A percentile compares a stretch with the other conserved stretches of the same genome.
Conservation (phyloP, 2,113 vertebrate genomes). For the Indicator maculatus region DNA sequence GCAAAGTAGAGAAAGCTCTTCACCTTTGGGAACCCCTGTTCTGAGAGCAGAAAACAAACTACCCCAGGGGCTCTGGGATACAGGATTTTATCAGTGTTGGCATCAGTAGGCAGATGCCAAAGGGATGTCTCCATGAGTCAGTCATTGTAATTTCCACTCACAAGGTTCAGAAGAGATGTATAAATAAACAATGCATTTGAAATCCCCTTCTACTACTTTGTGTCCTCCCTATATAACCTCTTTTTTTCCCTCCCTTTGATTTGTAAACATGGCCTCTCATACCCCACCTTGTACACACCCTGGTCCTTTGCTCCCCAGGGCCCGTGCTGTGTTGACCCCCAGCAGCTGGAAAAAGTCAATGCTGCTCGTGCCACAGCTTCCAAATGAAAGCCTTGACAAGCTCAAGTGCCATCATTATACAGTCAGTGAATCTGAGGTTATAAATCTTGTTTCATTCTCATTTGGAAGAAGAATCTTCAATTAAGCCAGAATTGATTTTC, state of each 20-base stretch:
- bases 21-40: background rate
- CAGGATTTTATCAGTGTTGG: background rate
- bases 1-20: background rate
- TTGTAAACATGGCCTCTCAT: background rate
- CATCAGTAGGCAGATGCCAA: background rate
- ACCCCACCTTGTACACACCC: accelerated
- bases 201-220: background rate
- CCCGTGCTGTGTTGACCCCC: background rate
- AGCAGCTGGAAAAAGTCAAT: background rate
- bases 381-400: slow-evolving; percentile 13
- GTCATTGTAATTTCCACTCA: background rate
- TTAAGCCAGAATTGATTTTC: slow-evolving; percentile 81
- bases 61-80: background rate
- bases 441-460: slow-evolving; percentile 72
- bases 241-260: background rate
- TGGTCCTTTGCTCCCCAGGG: background rate
- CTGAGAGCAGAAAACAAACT: background rate
- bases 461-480: slow-evolving; percentile 76
- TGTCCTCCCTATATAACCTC: background rate
- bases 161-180: background rate
- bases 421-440: slow-evolving; percentile 24
- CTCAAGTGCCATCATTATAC: slow-evolving; percentile 31
- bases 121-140: background rate
- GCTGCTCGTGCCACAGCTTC: background rate
- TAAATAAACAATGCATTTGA: background rate